Base-by-base conservation (phyloP, 2,888 invertebrate species). In the Notocelia uddmanniana region DNA sequence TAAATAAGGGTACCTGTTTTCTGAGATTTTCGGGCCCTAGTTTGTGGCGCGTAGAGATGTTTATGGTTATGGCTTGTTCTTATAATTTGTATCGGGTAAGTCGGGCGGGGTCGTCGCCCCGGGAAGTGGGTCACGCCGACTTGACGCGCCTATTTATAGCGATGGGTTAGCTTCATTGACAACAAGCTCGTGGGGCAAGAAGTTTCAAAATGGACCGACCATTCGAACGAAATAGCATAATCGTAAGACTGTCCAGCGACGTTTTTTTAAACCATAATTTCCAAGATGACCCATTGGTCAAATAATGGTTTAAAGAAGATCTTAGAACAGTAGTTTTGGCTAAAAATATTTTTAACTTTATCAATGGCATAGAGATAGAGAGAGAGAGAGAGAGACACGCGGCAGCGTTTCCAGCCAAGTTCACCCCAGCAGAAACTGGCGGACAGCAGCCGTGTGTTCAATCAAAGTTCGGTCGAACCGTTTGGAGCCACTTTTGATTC, bases 101-200 rank as follows among this genome's bases (percentile, higher is more conserved):
- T 78, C 79, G 79, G 66, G 69, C 78, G 81, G 76, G 81, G 81
- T 84, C 86, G 80, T 79, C 80, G 86, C 85, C 80, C 76, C 74
- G 69, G 77, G 66, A 86, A 84, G 77, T 87, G 76, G 87, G 87
- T 86, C 86, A 85, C 78, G 79, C 71, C 80, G 82, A 75, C 80
- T 82, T 80, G 79, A 79, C 78, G 77, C 75, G 75, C 77, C 79
- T 87, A 85, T 85, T 82, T 83, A 83, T 84, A 83, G 76, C 74
- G 74, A 79, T 77, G 80, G 83, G 77, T 79, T 77, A 77, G 73
- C 78, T 78, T 77, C 75, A 80, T 82, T 82, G 85, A 82, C 84
- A 81, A 77, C 78, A 75, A 75, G 77, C 78, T 73, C 73, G 77
- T 70, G 76, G 71, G 69, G 74, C 74, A 77, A 58, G 63, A 71